These are phyloP conservation scores for Torymus tubicola DNA, from an alignment of 2,888 invertebrate genomes.

Conservation along the genomic window DNA sequence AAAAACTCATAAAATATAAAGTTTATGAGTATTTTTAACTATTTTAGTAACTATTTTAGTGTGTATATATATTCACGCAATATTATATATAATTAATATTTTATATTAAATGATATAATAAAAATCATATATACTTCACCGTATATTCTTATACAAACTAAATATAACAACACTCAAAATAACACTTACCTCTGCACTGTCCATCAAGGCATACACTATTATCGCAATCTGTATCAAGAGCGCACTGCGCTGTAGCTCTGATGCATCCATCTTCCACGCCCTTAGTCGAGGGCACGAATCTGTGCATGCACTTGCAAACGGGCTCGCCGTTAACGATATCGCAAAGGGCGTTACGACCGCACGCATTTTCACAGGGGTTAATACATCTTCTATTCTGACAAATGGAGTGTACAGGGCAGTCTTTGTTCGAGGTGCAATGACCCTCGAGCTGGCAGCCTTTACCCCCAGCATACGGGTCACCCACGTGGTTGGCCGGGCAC, in stretches of 20 bases:
- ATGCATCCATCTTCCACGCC: conserved; percentile 84
- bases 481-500: conserved; percentile 86
- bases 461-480: conserved; percentile 82
- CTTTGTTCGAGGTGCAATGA: conserved; percentile 85
- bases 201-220: conserved; percentile 88
- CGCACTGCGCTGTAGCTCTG: conserved; percentile 83
- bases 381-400: conserved; percentile 85
- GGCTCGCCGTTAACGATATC: conserved; percentile 85
- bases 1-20: too few species aligned
- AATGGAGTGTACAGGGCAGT: conserved; percentile 86
- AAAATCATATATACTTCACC: conserved; percentile 40
- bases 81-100: conserved; percentile 27
- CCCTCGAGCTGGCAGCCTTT: conserved; percentile 89
- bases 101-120: background rate
- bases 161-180: conserved; percentile 20
- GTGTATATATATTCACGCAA: background rate
- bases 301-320: conserved; percentile 87
- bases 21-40: background rate
- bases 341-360: conserved; percentile 89
- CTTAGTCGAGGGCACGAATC: conserved; percentile 84
- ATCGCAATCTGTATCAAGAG: conserved; percentile 85
- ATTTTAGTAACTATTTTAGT: conserved; percentile 27
- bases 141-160: conserved; percentile 48
- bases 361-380: conserved; percentile 89
- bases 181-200: conserved; percentile 83